These are phyloP conservation scores for Margaritifera margaritifera DNA, from an alignment of 2,888 invertebrate species.

Conservation along the genomic window DNA sequence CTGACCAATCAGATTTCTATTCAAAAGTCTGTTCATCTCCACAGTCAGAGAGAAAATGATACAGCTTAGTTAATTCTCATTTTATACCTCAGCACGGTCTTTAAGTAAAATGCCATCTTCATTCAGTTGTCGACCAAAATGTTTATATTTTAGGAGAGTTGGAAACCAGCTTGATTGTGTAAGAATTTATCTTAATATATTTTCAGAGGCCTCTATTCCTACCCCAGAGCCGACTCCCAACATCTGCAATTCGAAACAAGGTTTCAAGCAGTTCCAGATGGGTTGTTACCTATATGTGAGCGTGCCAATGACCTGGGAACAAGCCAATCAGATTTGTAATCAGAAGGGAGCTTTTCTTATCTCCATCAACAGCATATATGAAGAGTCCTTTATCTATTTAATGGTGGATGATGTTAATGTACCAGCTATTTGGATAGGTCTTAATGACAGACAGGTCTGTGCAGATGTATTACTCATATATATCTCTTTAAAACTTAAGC, in stretches of 20 bases:
- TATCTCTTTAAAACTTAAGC: not conserved
- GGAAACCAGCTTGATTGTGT: too few species aligned
- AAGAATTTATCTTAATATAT: not conserved
- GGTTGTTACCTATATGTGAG: constrained; percentile 48
- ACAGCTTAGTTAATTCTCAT: too few species aligned
- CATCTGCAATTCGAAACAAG: constrained; percentile 41
- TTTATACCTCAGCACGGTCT: too few species aligned
- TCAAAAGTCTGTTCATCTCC: too few species aligned
- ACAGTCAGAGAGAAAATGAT: too few species aligned
- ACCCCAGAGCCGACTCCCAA: constrained; percentile 50
- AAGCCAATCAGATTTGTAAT: constrained; percentile 37
- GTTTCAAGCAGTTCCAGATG: constrained; percentile 43
- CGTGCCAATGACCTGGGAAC: constrained; percentile 33
- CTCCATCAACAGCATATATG: constrained; percentile 46
- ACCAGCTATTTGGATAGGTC: constrained; percentile 48
- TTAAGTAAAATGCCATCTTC: too few species aligned
- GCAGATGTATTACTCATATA: not conserved
- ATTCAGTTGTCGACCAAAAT: too few species aligned
- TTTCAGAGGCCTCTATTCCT: constrained; percentile 38
- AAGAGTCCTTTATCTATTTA: constrained; percentile 47
- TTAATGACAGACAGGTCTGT: constrained; percentile 46
- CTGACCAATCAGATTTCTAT: too few species aligned
- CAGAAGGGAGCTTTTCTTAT: constrained; percentile 36
- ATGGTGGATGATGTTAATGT: constrained; percentile 32
- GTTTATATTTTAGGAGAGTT: too few species aligned